Evolutionary conservation across 1,140 invertebrate genomes (phyloP).

Genomic region (Drosophila pallidifrons): DNA sequence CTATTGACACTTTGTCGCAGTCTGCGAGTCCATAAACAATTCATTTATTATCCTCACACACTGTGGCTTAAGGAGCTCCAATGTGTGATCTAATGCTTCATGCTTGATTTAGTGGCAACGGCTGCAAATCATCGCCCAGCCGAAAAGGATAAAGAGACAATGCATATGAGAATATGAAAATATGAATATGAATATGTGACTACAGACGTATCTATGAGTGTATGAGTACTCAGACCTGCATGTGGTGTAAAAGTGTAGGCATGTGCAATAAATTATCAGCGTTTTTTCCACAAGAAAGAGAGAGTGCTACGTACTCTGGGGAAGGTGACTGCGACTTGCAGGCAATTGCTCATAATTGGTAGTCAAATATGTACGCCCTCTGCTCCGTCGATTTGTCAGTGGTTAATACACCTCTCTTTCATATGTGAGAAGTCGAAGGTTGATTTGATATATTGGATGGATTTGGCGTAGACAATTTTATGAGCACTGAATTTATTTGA

Average conservation of each 20-base stretch:
- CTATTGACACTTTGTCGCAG: constrained; percentile 31
- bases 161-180: constrained; percentile 44
- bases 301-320: constrained; percentile 1
- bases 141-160: constrained; percentile 72
- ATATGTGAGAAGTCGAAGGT: constrained; percentile 27
- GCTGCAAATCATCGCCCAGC: constrained; percentile 81
- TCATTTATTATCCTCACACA: constrained; percentile 78
- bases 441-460: constrained; percentile 76
- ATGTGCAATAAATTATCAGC: constrained; percentile 84
- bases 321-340: constrained; percentile 47
- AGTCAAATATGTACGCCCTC: constrained; percentile 66
- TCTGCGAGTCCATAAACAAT: constrained; percentile 77
- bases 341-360: constrained; percentile 74
- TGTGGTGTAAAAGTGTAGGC: constrained; percentile 62
- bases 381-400: constrained; percentile 25
- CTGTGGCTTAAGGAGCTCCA: constrained; percentile 46
- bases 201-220: neutral
- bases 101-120: constrained; percentile 83
- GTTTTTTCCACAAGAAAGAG: constrained; percentile 34
- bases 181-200: constrained; percentile 61
- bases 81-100: constrained; percentile 78
- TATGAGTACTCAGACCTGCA: too few species aligned
- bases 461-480: constrained; percentile 81
- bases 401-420: constrained; percentile 19
- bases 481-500: constrained; percentile 79